A percentile compares a stretch with the other conserved stretches of the same genome.
These are phyloP conservation scores for Parauchenoglanis punctatus DNA, from an alignment of 2,797 vertebrate genomes.

Conservation along the genomic window DNA sequence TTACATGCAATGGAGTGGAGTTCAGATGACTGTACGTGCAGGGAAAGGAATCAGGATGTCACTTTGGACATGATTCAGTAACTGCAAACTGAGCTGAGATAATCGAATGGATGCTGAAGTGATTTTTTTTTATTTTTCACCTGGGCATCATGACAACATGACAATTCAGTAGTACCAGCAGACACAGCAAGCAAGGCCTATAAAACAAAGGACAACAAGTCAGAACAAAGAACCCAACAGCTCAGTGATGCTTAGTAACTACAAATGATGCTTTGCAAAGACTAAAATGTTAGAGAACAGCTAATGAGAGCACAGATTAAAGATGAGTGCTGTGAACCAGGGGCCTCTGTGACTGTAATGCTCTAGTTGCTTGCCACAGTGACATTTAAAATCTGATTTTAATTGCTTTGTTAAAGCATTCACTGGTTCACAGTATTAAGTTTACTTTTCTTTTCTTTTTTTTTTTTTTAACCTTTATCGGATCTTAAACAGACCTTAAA, in stretches of 20 bases:
- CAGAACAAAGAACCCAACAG: background rate
- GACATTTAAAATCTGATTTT: background rate
- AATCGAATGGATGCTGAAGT: slow-evolving; percentile 1
- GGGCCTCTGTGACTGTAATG: background rate
- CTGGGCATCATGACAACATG: background rate
- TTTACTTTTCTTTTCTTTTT: background rate
- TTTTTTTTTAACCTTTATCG: background rate
- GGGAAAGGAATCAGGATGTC: background rate
- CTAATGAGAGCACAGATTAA: background rate
- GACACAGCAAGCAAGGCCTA: background rate
- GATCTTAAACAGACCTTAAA: background rate
- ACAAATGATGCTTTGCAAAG: background rate
- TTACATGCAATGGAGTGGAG: background rate
- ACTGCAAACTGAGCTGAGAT: background rate
- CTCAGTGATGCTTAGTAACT: background rate
- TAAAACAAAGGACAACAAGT: background rate
- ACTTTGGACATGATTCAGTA: background rate
- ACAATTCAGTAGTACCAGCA: background rate
- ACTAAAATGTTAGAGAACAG: background rate
- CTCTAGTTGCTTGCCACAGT: background rate
- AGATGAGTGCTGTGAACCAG: background rate
- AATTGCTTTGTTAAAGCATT: background rate
- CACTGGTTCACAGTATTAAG: background rate
- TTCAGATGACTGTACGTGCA: no score
- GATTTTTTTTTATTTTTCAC: background rate